A percentile compares a stretch with the other conserved stretches of the same genome.
These are phyloP conservation scores for Diphyllodes magnificus DNA, from an alignment of 2,113 vertebrate genomes.

Conservation along the genomic window DNA sequence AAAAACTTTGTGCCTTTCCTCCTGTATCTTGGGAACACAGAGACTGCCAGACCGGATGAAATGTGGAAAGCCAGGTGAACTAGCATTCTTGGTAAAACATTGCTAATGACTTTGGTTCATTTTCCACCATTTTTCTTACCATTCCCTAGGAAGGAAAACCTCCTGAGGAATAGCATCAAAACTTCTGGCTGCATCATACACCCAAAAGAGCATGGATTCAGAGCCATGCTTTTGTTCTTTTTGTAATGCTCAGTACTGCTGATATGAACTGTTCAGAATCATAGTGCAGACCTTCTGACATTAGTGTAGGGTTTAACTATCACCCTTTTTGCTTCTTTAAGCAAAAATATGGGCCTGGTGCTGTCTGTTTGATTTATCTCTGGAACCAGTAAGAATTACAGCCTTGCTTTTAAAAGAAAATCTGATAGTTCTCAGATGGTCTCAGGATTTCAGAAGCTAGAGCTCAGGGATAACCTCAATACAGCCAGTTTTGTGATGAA, in stretches of 20 bases:
- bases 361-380: background rate
- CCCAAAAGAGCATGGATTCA: background rate
- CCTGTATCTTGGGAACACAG: background rate
- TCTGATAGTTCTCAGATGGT: background rate
- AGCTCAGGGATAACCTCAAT: background rate
- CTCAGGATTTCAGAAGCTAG: background rate
- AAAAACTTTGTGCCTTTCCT: background rate
- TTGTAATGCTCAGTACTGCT: background rate
- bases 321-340: background rate
- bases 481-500: background rate
- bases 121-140: background rate
- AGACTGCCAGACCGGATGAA: background rate
- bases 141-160: background rate
- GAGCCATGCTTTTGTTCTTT: background rate
- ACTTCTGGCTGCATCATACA: background rate
- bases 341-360: background rate
- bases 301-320: background rate
- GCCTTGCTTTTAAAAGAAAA: background rate
- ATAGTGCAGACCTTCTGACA: background rate
- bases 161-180: background rate
- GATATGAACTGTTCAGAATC: background rate
- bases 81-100: background rate
- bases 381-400: background rate
- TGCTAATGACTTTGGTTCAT: background rate
- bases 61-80: background rate